A percentile compares a stretch with the other conserved stretches of the same genome.
phyloP scores from a whole-genome alignment of 2,797 vertebrate species.

The Falco berigora region DNA sequence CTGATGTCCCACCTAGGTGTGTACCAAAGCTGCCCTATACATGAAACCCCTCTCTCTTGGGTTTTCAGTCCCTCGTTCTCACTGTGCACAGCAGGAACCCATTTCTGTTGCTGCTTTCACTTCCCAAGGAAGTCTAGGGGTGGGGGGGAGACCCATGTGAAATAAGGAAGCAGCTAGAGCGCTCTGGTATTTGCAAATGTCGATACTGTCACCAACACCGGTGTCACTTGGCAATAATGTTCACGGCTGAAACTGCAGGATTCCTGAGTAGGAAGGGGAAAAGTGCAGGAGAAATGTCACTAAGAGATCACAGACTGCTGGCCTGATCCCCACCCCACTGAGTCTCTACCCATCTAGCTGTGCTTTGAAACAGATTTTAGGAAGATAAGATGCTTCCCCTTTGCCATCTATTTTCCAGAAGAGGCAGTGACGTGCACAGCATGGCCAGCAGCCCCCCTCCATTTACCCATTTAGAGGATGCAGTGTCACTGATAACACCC shows the following conservation, averaged over 20 bases:
- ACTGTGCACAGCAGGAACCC: neutral
- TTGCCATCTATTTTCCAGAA: neutral
- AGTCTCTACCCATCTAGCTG: neutral
- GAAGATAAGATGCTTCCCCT: neutral
- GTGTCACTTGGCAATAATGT: neutral
- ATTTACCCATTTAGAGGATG: neutral
- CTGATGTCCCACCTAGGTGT: neutral
- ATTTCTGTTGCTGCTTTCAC: neutral
- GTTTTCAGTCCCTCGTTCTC: neutral
- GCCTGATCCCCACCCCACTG: neutral
- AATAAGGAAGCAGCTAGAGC: neutral
- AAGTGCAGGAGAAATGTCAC: neutral
- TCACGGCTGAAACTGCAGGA: neutral
- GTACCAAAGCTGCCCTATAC: neutral
- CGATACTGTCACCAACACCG: neutral
- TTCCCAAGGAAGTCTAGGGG: neutral
- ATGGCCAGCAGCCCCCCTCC: fast-evolving
- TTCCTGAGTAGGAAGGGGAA: neutral
- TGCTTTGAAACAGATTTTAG: neutral
- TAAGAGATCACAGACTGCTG: neutral
- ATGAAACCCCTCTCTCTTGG: neutral
- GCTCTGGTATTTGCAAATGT: neutral
- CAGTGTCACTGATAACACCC: neutral
- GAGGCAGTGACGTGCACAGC: neutral
- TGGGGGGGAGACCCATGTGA: neutral